A percentile compares a stretch with the other conserved stretches of the same genome.
phyloP scores from a whole-genome alignment of 2,888 invertebrate genomes.

The Perizoma flavofasciatum region DNA sequence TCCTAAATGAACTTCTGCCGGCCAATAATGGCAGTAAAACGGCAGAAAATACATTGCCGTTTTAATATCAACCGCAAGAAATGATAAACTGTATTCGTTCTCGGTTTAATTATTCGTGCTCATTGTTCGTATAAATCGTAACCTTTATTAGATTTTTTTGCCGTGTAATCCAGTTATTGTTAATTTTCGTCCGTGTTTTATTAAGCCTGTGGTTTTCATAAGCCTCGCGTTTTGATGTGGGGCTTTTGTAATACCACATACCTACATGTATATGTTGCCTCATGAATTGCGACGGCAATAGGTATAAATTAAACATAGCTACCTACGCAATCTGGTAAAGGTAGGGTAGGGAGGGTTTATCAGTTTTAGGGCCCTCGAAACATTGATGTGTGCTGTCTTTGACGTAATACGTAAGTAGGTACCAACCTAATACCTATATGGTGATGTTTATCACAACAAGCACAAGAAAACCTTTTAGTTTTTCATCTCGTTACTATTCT shows the following conservation, averaged over 20 bases:
- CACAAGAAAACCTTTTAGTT: no score
- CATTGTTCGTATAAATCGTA: constrained; percentile 46
- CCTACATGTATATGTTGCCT: neutral
- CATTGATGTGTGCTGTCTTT: constrained; percentile 9
- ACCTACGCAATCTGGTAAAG: no score
- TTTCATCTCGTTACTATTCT: no score
- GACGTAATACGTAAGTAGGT: no score
- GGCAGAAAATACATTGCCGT: constrained; percentile 7
- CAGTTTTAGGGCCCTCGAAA: neutral
- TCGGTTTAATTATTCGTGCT: constrained; percentile 46
- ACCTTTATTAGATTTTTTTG: constrained; percentile 44
- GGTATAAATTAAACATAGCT: constrained; percentile 12
- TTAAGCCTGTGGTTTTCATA: constrained; percentile 24
- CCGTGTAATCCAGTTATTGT: constrained; percentile 53
- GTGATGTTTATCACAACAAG: no score
- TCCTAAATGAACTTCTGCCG: no score
- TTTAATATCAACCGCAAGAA: constrained; percentile 25
- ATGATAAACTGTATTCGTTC: constrained; percentile 19
- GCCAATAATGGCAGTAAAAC: no score
- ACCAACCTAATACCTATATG: no score
- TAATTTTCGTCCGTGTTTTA: constrained; percentile 32
- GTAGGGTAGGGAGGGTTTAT: no score
- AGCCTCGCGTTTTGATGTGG: constrained; percentile 31
- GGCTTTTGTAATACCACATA: neutral
- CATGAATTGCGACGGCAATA: constrained; percentile 14